A percentile compares a stretch with the other conserved stretches of the same genome.
Conservation (phyloP, 2,797 vertebrate species). For the Sebastolobus altivelis region DNA sequence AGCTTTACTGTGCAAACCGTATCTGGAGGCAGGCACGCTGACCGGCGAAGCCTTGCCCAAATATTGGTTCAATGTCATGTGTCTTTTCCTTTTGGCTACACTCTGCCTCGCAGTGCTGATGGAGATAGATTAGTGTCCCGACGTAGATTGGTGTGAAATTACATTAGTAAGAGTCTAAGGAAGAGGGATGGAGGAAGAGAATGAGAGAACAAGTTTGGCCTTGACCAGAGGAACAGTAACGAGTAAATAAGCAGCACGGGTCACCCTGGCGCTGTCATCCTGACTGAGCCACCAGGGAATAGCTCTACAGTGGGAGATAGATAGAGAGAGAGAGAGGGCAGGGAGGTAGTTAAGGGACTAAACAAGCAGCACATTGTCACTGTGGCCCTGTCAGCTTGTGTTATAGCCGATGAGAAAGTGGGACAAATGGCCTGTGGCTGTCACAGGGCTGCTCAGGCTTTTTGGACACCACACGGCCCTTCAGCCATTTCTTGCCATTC, state of each 20-base stretch:
- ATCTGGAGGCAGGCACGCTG: not conserved
- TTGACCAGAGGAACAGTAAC: conserved; percentile 20
- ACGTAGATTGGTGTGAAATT: conserved; percentile 16
- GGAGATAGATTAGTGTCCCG: conserved; percentile 28
- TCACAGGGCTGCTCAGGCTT: conserved; percentile 42
- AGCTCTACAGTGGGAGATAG: conserved; percentile 22
- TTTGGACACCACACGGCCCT: conserved; percentile 24
- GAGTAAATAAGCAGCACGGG: conserved; percentile 45
- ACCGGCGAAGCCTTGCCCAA: conserved; percentile 13
- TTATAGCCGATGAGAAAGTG: conserved; percentile 56
- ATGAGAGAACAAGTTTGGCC: conserved; percentile 14
- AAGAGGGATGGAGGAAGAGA: not conserved
- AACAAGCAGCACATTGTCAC: conserved; percentile 64
- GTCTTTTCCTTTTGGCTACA: conserved; percentile 26
- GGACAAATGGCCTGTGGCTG: conserved; percentile 58
- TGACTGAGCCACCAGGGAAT: conserved; percentile 31
- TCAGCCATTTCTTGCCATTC: conserved; percentile 31
- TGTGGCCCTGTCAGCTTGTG: conserved; percentile 59
- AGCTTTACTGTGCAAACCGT: not conserved
- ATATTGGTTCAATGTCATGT: conserved; percentile 44
- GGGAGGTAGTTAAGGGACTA: conserved; percentile 48
- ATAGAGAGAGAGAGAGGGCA: conserved; percentile 17
- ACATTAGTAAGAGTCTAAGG: not conserved
- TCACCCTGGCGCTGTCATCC: conserved; percentile 37
- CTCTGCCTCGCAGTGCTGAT: conserved; percentile 21